Percentiles rank a stretch among this genome's conserved stretches.
Conservation (phyloP, 1,140 invertebrate species). For the Calliphora vicina region DNA sequence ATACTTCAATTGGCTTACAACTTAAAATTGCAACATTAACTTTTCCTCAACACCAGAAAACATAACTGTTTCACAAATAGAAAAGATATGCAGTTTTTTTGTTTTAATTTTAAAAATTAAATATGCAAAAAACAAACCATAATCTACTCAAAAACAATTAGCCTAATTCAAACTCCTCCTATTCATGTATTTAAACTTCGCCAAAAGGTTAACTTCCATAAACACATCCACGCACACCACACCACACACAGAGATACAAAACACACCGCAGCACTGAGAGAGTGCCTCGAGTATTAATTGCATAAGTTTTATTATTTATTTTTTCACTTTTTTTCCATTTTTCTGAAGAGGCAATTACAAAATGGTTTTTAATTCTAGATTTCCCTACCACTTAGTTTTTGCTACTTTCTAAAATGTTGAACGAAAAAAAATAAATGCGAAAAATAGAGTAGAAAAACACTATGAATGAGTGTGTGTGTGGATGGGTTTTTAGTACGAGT, state of each 20-base stretch:
- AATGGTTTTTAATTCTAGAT: slow-evolving; percentile 17
- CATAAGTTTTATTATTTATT: slow-evolving; percentile 3
- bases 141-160: slow-evolving; percentile 13
- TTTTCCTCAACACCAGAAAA: no score
- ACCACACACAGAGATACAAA: neutral
- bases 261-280: neutral
- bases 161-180: neutral
- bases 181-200: slow-evolving; percentile 13
- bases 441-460: neutral
- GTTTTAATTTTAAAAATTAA: neutral
- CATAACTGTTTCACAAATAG: no score
- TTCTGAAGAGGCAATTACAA: neutral
- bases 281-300: neutral
- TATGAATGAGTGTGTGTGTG: neutral
- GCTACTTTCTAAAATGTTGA: neutral
- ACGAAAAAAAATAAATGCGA: neutral
- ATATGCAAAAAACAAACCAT: neutral
- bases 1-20: no score
- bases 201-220: neutral
- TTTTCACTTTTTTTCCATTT: neutral
- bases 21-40: no score
- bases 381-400: slow-evolving; percentile 5
- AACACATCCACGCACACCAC: neutral
- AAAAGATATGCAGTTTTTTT: no score
- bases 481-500: no score